phyloP scores from a whole-genome alignment of 2,797 vertebrate species.

The Microctenopoma stevenorrisi region DNA sequence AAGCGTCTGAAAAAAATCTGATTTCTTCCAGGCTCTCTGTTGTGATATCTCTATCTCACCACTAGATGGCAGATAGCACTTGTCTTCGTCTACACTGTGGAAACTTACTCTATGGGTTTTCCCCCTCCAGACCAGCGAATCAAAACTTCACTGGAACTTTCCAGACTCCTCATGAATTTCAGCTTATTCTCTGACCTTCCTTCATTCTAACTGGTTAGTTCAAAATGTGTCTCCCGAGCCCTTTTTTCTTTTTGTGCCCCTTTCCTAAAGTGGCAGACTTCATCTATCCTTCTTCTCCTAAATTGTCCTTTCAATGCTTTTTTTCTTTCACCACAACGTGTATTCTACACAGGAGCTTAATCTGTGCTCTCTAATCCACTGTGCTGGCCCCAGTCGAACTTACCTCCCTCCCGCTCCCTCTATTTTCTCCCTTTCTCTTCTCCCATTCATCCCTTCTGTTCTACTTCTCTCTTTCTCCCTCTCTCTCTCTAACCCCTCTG shows the following conservation, averaged over 20 bases:
- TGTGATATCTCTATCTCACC: conserved; percentile 59
- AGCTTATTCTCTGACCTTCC: conserved; percentile 58
- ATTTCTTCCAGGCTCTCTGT: not conserved
- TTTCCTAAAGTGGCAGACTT: conserved; percentile 55
- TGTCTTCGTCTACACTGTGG: conserved; percentile 23
- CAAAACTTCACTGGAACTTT: conserved; percentile 73
- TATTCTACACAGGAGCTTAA: conserved; percentile 83
- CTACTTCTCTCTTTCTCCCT: conserved; percentile 44
- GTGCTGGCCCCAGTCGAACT: conserved; percentile 41
- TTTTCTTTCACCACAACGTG: conserved; percentile 73
- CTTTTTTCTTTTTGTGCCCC: conserved; percentile 33
- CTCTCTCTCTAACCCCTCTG: conserved; percentile 30
- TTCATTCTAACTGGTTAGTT: conserved; percentile 37
- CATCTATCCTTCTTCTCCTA: conserved; percentile 70
- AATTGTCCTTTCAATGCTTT: conserved; percentile 73
- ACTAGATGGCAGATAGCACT: conserved; percentile 70
- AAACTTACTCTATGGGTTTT: conserved; percentile 61
- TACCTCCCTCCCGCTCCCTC: conserved; percentile 58
- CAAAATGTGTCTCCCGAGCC: conserved; percentile 48
- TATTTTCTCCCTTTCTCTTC: conserved; percentile 49
- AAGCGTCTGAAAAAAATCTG: not conserved
- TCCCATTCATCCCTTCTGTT: conserved; percentile 64
- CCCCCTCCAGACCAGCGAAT: conserved; percentile 51
- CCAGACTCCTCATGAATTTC: conserved; percentile 67
- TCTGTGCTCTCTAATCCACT: conserved; percentile 84